Percentiles rank a stretch among this genome's conserved stretches.
phyloP scores from a whole-genome alignment of 2,797 vertebrate species.

The Diglossa cyanea region DNA sequence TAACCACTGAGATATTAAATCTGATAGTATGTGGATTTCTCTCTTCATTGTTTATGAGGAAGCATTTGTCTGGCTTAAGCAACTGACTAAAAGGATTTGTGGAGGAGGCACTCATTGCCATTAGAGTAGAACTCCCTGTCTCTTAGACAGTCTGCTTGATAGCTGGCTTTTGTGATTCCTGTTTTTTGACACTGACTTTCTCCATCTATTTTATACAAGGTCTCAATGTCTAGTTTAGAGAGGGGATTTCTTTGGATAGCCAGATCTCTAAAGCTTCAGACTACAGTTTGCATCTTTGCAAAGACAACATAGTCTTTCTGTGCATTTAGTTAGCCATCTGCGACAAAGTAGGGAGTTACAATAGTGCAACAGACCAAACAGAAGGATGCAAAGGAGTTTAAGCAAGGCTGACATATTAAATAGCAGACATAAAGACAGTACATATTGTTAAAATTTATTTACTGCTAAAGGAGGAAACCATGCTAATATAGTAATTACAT shows the following conservation, averaged over 20 bases:
- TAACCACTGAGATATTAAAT: slow-evolving; percentile 63
- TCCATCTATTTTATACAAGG: background rate
- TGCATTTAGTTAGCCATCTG: background rate
- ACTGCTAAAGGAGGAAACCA: slow-evolving; percentile 18
- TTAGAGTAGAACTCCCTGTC: background rate
- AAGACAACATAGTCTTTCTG: background rate
- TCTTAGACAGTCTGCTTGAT: background rate
- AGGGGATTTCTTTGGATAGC: background rate
- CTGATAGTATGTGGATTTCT: slow-evolving; percentile 45
- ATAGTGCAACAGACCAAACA: background rate
- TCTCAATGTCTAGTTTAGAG: background rate
- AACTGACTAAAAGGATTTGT: slow-evolving; percentile 17
- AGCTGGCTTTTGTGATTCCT: background rate
- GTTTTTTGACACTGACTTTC: background rate
- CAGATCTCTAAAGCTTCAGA: background rate
- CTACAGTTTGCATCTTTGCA: background rate
- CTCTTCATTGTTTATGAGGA: slow-evolving; percentile 21
- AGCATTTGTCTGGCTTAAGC: slow-evolving; percentile 32
- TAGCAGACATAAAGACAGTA: background rate
- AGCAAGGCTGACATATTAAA: background rate
- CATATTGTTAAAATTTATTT: slow-evolving; percentile 1
- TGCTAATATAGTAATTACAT: slow-evolving; percentile 38
- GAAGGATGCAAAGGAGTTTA: background rate
- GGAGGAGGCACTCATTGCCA: background rate
- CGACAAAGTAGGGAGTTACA: background rate